Evolutionary conservation across 2,888 invertebrate species (phyloP), one percentile per base, ranked within the genome.

Genomic region (Scrobipalpa atriplicella): DNA sequence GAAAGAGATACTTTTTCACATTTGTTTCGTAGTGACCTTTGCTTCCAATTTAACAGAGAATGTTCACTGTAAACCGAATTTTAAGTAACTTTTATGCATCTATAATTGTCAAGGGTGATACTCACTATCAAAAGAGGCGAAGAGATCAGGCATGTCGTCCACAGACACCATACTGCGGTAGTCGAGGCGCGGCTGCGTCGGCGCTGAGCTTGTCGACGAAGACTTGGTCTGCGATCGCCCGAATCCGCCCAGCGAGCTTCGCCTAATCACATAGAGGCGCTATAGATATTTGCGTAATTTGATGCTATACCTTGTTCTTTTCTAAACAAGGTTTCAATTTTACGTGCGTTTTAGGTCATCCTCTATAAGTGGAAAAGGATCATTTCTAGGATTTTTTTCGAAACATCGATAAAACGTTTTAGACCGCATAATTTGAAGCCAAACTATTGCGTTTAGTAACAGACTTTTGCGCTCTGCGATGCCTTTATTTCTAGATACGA

Each of bases 111-210:
- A 29, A 29, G 29, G 5, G 5, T 29, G 29, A 29, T 29, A 96
- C 97, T 95, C 90, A 98, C 98, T 97, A 87, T 98, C 98, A 84
- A 99, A 97, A 63, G 98, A 97, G 75, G 97, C 97, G 93, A 99
- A 98, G 74, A 99, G 94, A 89, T 98, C 98, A 5, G 98, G 98
- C 95, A 97, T 98, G 85, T 99, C 99, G 79, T 98, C 98, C 72
- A 98, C 96, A 21, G 97, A 97, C 70, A 98, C 98, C 97, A 98
- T 97, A 82, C 97, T 97, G 82, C 97, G 95, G 86, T 98, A 98
- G 89, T 98, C 97, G 73, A 98, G 93, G 78, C 96, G 95, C 47
- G 97, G 97, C 72, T 95, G 95, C 69, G 94, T 92, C 47, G 94
- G 92, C 79, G 94, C 94, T 67, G 93, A 87, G 74, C 94, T 94